Percentiles rank a stretch among this genome's conserved stretches.
Conservation (phyloP, 2,797 vertebrate species). For the Natrix natrix region DNA sequence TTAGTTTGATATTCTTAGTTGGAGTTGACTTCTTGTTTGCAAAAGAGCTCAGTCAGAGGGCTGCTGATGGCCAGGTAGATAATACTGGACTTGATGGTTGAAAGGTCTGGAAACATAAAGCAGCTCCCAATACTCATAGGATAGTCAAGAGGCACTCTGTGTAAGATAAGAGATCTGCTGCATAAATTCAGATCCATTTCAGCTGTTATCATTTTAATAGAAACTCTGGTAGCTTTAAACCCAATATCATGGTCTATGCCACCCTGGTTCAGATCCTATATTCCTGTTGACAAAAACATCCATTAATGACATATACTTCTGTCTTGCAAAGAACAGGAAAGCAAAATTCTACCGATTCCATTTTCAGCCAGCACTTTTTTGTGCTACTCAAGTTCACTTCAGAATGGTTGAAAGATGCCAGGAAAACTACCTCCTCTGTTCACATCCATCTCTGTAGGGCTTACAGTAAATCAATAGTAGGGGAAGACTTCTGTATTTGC, state of each 20-base stretch:
- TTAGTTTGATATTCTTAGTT: background rate
- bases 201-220: background rate
- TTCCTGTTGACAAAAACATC: background rate
- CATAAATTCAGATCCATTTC: background rate
- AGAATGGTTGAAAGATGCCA: background rate
- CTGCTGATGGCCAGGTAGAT: background rate
- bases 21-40: background rate
- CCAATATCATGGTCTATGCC: background rate
- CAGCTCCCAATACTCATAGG: background rate
- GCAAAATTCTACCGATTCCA: background rate
- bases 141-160: background rate
- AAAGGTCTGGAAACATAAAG: background rate
- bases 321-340: background rate
- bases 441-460: background rate
- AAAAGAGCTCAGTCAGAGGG: background rate
- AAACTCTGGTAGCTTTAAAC: background rate
- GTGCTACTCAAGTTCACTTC: background rate
- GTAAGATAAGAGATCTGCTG: background rate
- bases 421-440: background rate
- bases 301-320: background rate
- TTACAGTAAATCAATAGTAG: background rate
- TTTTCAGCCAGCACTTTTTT: background rate
- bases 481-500: background rate
- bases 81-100: background rate
- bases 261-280: background rate